Conservation (phyloP, 2,113 vertebrate genomes). For the Tricholaema leucomelas region DNA sequence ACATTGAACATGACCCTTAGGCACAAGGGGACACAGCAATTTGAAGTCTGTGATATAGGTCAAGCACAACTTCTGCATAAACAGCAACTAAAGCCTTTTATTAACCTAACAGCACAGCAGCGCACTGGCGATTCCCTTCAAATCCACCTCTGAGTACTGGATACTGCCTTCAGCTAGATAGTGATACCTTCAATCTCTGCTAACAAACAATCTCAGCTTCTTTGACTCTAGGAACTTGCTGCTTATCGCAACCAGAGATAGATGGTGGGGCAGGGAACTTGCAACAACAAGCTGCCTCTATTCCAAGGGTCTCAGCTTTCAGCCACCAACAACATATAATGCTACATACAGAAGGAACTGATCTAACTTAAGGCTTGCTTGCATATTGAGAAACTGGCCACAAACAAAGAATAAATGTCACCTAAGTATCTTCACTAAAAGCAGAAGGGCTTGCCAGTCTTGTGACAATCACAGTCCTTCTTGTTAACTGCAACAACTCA, state of each 20-base stretch:
- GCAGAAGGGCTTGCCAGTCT: neutral
- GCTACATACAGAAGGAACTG: neutral
- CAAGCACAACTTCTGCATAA: too few species aligned
- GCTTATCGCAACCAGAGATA: too few species aligned
- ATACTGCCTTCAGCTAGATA: neutral
- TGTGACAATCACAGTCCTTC: neutral
- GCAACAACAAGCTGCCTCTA: neutral
- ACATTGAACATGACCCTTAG: too few species aligned
- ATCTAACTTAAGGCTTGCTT: neutral
- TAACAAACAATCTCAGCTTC: neutral
- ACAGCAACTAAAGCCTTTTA: too few species aligned
- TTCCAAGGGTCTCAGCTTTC: neutral
- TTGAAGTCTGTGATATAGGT: too few species aligned
- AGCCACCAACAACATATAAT: neutral
- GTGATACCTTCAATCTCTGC: neutral
- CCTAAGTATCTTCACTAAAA: neutral
- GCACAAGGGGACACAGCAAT: too few species aligned
- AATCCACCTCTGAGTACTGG: neutral
- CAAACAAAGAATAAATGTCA: neutral
- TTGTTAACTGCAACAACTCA: neutral
- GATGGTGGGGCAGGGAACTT: too few species aligned
- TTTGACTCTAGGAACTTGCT: too few species aligned
- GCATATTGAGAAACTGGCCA: neutral
- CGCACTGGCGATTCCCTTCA: too few species aligned
- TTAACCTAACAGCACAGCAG: too few species aligned